Conservation (phyloP, 2,888 invertebrate genomes). For the Eurois occulta region DNA sequence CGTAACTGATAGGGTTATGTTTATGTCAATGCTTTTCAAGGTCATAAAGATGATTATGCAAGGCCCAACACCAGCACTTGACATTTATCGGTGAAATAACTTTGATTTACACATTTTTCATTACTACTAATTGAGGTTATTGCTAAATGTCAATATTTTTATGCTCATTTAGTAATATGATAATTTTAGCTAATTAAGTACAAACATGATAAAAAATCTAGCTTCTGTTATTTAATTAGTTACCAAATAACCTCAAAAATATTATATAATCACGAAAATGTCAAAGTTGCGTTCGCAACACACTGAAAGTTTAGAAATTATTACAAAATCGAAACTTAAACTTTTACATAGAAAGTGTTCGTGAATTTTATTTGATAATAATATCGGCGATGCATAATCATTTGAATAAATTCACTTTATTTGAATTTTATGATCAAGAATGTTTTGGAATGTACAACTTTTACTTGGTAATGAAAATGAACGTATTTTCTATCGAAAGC, state of each 20-base stretch:
- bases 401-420: conserved; percentile 56
- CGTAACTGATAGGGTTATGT: no score
- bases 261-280: conserved; percentile 4
- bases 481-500: conserved; percentile 56
- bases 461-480: conserved; percentile 50
- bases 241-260: neutral
- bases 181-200: conserved; percentile 26
- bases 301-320: conserved; percentile 40
- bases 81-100: neutral
- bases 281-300: conserved; percentile 10
- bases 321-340: conserved; percentile 34
- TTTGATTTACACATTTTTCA: neutral
- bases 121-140: neutral
- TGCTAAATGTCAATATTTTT: conserved; percentile 28
- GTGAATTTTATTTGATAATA: conserved; percentile 28
- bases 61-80: neutral
- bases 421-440: conserved; percentile 38
- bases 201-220: conserved; percentile 1
- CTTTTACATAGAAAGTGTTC: conserved; percentile 54
- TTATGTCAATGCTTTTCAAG: neutral
- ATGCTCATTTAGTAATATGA: neutral
- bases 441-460: conserved; percentile 41
- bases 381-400: conserved; percentile 27
- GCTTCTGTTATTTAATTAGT: conserved; percentile 1
- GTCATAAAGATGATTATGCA: neutral